Base-by-base conservation (phyloP, 2,113 vertebrate species). In the Mesitornis unicolor region DNA sequence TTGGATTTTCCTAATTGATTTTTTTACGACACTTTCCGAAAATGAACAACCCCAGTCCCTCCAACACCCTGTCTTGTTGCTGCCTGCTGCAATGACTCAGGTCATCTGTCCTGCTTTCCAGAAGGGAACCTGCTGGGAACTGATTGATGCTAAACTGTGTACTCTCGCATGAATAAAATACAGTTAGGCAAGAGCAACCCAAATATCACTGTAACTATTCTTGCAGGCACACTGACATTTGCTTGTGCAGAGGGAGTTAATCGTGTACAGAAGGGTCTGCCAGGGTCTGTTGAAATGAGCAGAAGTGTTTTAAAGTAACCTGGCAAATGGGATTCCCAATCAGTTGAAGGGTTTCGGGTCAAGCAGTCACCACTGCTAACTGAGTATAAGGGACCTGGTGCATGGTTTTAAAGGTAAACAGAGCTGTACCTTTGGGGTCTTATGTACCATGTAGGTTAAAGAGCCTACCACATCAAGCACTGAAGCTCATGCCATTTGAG, bases 371-470 rank as follows among this genome's bases (percentile, higher is more conserved):
- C 42, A 6, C 35, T 94, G 54, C 45, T 89, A 60, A 65, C 11
- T 88, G 84, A 90, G 89, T 78, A 65, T 71, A 84, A 77, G 51
- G 69, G 11, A 69, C 76, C 63, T 83, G 70, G 33, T 70, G 28
- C 50, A 35, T 45, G 50, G 22, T 95, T 77, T 94, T 90, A 94
- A 93, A 95, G 69, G 93, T 92, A 97, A 95, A 94, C 82, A 97
- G 94, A 89, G 48, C 21, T 92, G 19, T 54, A 60, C 28, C 89
- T 85, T 35, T 43, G 87, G 50, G 68, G 20, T 80, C 50, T 76
- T 7, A 3, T 90, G 74, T 53, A 73, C 68, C 2, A 16, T 13
- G 35, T 40, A 65, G 28, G 22, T 84, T 74, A 45, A 80, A 67
- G 26, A 82, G 20, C 59, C 38, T 59, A 20, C 43, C 40, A 26